Evolutionary conservation across 1,140 invertebrate species (phyloP), one percentile per base, ranked within the genome.

Genomic region (Drosophila athabasca): DNA sequence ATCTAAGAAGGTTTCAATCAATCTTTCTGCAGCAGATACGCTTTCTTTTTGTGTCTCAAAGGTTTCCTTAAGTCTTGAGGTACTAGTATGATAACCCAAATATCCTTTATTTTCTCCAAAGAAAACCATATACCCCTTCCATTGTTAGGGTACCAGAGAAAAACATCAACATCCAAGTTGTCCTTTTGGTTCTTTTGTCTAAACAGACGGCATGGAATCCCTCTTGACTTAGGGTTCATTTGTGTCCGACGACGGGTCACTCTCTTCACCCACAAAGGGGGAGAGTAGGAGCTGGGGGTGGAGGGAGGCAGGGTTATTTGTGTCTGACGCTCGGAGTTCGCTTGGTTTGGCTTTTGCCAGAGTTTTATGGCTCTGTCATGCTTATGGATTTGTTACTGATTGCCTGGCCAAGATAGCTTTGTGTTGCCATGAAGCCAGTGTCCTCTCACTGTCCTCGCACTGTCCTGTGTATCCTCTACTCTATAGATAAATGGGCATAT

Each of bases 321-420:
- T 60, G 54, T 71, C 60, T 43, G 26, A 11, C 35, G 13, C 69
- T 61, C 24, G 46, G 29, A 26, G 54, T 59, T 15, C 54, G 43
- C 15, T 62, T 64, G 55, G 45, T 22, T 69, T 57, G 70, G 65
- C 60, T 82, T 61, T 53, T 71, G 51, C 50, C 66, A 61, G 51
- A 39, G 55, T 76, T 87, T 83, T 88, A 88, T 88, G 72, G 83
- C 79, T 83, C 64, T 88, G 76, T 88, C 83, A 79, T 88, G 71
- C 83, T 88, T 79, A 83, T 76, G 83, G 83, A 88, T 88, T 88
- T 83, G 79, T 73, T 88, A 69, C 78, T 88, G 82, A 85, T 85
- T 85, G 81, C 78, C 77, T 70, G 65, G 65, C 67, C 61, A 54
- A 51, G 82, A 85, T 85, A 81, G 73, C 77, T 68, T 76, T 60